Percentiles rank a stretch among this genome's conserved stretches.
phyloP scores from a whole-genome alignment of 2,888 invertebrate genomes.

The Acholoe squamosa region DNA sequence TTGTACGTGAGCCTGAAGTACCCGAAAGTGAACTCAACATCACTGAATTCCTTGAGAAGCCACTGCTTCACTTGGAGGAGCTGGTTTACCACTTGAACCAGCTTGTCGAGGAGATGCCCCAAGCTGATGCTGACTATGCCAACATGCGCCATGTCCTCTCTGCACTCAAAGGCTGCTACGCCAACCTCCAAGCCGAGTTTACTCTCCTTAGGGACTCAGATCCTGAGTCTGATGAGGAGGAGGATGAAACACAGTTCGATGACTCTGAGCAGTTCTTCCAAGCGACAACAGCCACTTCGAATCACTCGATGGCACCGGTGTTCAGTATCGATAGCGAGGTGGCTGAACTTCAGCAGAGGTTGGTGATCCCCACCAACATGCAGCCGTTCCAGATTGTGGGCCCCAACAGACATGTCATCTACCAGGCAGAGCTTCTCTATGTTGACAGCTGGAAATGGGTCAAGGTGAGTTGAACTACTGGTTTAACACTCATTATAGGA shows the following conservation, averaged over 20 bases:
- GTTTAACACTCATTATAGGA: too few relatives aligned
- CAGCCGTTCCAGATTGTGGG: conserved; percentile 59
- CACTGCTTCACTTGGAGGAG: conserved; percentile 26
- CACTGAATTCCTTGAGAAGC: conserved; percentile 61
- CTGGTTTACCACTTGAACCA: conserved; percentile 34
- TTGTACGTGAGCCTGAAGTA: conserved; percentile 71
- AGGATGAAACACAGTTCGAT: not conserved
- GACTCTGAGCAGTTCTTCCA: not conserved
- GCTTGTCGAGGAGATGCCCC: conserved; percentile 31
- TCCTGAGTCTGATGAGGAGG: not conserved
- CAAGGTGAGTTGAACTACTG: conserved; percentile 20
- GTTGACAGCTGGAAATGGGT: conserved; percentile 39
- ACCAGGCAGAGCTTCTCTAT: conserved; percentile 61
- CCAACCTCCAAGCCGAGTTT: conserved; percentile 34
- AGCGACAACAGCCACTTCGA: not conserved
- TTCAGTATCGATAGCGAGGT: conserved; percentile 77
- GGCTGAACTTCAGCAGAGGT: conserved; percentile 77
- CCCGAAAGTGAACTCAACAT: conserved; percentile 48
- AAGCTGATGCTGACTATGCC: conserved; percentile 14
- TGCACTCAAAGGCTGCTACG: conserved; percentile 58
- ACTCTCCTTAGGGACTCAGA: not conserved
- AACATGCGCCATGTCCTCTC: conserved; percentile 55
- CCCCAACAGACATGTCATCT: conserved; percentile 66
- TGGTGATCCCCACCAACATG: conserved; percentile 76
- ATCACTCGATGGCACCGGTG: conserved; percentile 60